Evolutionary conservation across 2,888 invertebrate species (phyloP), one percentile per base, ranked within the genome.

Genomic region (Eurytoma adleriae): DNA sequence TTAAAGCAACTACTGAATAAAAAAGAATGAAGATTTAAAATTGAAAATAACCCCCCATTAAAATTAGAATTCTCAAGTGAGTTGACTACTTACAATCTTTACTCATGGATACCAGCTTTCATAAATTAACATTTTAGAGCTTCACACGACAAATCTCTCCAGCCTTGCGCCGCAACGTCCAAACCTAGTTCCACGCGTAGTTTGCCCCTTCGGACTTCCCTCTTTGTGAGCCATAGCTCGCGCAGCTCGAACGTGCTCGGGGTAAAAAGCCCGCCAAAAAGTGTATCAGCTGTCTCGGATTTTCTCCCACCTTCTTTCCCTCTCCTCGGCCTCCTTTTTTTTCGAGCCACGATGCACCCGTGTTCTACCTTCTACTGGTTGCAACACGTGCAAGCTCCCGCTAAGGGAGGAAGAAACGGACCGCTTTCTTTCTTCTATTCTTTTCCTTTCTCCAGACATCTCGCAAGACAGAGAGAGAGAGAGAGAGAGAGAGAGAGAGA

Each of bases 251-350:
- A 52, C 40, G 27, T 16, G 50, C 27, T 68, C 27, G 69, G 69
- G 74, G 74, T 74, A 70, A 20, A 78, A 79, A 87, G 83, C 89
- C 88, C 90, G 90, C 89, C 90, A 88, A 90, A 90, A 90, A 86
- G 84, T 88, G 85, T 88, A 89, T 90, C 90, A 90, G 90, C 90
- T 90, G 90, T 89, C 89, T 86, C 85, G 86, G 84, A 86, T 86
- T 86, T 87, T 84, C 83, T 85, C 83, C 84, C 80, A 40, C 40
- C 40, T 40, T 40, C 10, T 40, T 10, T 40, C 40, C 40, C 40
- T 40, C 40, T 40, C 40, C 82, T 70, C 75, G 82, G 83, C 75
- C 78, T 68, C 16, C 20, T 54, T 62, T 54, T 62, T 54, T 64
- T 68, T 13, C 52, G 7, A 18, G 20, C 40, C 3, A 7, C 56